Conservation (phyloP, 2,797 vertebrate genomes). For the Enteromius unitaeniatus region DNA sequence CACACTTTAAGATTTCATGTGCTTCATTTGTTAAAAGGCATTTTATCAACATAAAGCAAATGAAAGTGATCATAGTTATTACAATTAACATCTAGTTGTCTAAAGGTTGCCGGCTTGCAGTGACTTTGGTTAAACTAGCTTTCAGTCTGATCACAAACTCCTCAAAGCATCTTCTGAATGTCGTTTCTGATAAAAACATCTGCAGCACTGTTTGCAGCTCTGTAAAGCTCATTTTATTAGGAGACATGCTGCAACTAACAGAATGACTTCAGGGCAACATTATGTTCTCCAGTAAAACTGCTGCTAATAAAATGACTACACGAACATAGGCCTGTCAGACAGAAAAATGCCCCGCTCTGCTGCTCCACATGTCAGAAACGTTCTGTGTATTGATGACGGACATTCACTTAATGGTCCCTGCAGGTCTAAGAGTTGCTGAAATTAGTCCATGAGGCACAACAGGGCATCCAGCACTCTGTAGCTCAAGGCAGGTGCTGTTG, state of each 20-base stretch:
- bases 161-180: neutral
- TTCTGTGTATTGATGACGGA: neutral
- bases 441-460: constrained; percentile 5
- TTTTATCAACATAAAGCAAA: neutral
- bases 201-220: neutral
- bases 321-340: neutral
- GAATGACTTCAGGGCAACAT: constrained; percentile 2
- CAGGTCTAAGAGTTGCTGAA: neutral
- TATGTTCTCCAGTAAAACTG: constrained; percentile 5
- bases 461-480: constrained; percentile 25
- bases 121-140: neutral
- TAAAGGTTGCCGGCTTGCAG: neutral
- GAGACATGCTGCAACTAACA: neutral
- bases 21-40: neutral
- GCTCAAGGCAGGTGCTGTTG: neutral
- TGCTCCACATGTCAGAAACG: neutral
- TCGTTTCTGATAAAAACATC: neutral
- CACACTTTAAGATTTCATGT: neutral
- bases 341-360: neutral
- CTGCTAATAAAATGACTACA: constrained; percentile 2
- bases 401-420: constrained; percentile 6
- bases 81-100: neutral
- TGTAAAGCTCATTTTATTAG: neutral
- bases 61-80: neutral
- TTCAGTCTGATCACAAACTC: neutral